Percentiles rank a stretch among this genome's conserved stretches.
Conservation (phyloP, 2,888 invertebrate species). For the Eupithecia subumbrata region DNA sequence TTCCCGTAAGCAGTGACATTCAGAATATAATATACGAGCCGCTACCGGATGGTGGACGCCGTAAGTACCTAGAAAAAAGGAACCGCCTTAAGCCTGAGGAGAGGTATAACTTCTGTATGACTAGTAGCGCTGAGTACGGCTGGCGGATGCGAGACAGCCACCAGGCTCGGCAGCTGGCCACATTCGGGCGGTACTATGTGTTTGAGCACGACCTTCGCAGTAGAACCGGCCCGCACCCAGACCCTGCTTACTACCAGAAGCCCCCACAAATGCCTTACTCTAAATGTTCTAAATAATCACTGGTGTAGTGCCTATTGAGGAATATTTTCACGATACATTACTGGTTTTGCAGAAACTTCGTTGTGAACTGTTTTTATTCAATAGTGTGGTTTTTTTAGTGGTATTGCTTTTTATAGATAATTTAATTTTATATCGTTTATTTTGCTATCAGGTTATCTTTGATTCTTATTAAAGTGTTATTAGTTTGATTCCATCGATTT, state of each 20-base stretch:
- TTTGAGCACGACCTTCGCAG: conserved; percentile 29
- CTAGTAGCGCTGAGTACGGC: conserved; percentile 45
- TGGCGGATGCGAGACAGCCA: conserved; percentile 47
- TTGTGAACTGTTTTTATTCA: neutral
- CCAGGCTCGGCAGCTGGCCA: conserved; percentile 13
- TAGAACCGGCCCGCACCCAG: conserved; percentile 42
- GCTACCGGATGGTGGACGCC: conserved; percentile 40
- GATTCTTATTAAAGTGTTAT: neutral
- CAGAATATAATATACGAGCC: conserved; percentile 23
- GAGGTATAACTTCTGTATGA: conserved; percentile 48
- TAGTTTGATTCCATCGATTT: neutral
- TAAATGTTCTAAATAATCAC: neutral
- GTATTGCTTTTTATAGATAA: neutral
- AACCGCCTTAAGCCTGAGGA: conserved; percentile 45
- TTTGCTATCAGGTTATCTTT: neutral
- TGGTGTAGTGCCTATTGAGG: neutral
- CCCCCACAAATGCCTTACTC: conserved; percentile 25
- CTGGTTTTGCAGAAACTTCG: neutral
- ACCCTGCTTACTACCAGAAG: conserved; percentile 40
- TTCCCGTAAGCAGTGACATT: conserved; percentile 29
- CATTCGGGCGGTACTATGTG: conserved; percentile 31
- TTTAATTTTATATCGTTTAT: neutral
- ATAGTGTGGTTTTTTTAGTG: neutral
- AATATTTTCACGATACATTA: neutral
- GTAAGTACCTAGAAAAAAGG: conserved; percentile 45